Evolutionary conservation across 2,113 vertebrate species (phyloP), one percentile per base, ranked within the genome.

Genomic region (Otus sunia): DNA sequence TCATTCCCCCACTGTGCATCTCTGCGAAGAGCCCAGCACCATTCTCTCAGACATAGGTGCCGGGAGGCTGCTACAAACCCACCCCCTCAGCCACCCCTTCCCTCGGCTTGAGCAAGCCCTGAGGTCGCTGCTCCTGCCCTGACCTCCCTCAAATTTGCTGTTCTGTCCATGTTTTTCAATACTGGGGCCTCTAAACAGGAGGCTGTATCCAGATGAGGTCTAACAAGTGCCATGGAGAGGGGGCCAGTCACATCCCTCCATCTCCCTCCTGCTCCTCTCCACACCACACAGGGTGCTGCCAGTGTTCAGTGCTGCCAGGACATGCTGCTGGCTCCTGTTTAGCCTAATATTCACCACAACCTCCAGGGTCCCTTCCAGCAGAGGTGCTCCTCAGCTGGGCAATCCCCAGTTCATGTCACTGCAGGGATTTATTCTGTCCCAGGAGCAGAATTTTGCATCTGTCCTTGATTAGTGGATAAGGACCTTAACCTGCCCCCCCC

Each of bases 241-340:
- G 41, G 8, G 12, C 32, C 20, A 26, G 13, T n/a, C 41, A 36
- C 30, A 72, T 55, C 27, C 27, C 23, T 37, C 23, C 22, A 7
- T n/a, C 23, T 71, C 29, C 34, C 34, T 10, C 22, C 29, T 39
- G 56, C 37, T 71, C 26, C 56, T 47, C 47, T 23, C 56, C 34
- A 18, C 22, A 7, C 2, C 4, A 18, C 0, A 1, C 39, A 62
- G 18, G 45, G 18, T 34, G 10, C 37, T 71, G 56, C 26, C 34
- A 27, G 32, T 2, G 2, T 60, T 69, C 36, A 7, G 9, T 43
- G 36, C 26, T 60, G 26, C 47, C 15, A 36, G 56, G 19, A 63
- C 39, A 29, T 1, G 2, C 15, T 1, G 0, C 39, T 39, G 39
- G 12, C 39, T 72, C 67, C 49, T 0, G 2, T 49, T 56, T 29